Base-by-base conservation (phyloP, 2,113 vertebrate species). In the Malurus cyaneus region DNA sequence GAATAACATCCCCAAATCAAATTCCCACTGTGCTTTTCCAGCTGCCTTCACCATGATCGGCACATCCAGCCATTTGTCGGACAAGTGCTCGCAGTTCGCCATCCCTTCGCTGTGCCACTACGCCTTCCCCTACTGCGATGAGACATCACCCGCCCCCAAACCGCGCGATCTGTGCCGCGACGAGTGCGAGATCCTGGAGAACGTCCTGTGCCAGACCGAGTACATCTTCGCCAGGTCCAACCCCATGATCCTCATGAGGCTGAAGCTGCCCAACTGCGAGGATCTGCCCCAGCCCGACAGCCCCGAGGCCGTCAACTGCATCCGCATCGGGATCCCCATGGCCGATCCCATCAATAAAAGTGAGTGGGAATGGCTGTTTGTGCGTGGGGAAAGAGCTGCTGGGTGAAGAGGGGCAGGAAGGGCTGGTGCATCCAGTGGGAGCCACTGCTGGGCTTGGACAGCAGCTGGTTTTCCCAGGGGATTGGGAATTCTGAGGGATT, bases 21-120 rank as follows among this genome's bases (percentile, higher is more conserved):
- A 39, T 39, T 10, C 39, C 39, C 39, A 5, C 18, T 93, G 56
- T 96, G 31, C 39, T 80, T 79, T 96, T 95, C 9, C 98, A 99
- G 99, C 99, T 17, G 99, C 99, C 80, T 99, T 99, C 98, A 99
- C 99, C 91, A 99, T 99, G 99, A 99, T 99, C 29, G 99, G 99
- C 93, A 99, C 99, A 3, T 99, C 99, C 95, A 99, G 99, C 95
- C 99, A 99, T 52, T 94, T 99, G 74, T 99, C 99, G 0, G 99
- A 99, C 28, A 99, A 99, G 44, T 99, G 99, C 91, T 99, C 99
- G 7, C 98, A 99, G 98, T 99, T 99, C 3, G 99, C 99, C 91
- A 99, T 99, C 86, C 99, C 99, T 1, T 99, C 99, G 0, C 98
- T 99, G 61, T 99, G 99, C 97, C 99, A 99, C 97, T 99, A 99